Evolutionary conservation across 2,888 invertebrate genomes (phyloP).

Genomic region (Nomada ferruginata): DNA sequence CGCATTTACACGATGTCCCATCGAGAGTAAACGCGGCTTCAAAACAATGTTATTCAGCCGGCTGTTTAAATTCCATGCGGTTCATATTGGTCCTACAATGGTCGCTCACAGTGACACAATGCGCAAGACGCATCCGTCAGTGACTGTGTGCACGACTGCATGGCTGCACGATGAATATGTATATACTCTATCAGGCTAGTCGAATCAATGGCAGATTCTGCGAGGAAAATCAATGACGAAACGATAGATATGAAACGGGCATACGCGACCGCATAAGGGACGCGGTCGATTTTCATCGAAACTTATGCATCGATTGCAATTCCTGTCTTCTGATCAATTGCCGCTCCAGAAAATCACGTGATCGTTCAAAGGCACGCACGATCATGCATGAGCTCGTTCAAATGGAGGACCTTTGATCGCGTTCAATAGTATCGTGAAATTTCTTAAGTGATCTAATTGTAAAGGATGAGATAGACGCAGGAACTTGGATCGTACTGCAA

Average conservation of each 20-base stretch:
- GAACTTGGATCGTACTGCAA: background rate
- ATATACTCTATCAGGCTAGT: conserved; percentile 13
- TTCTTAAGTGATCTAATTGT: conserved; percentile 43
- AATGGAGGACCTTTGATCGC: conserved; percentile 30
- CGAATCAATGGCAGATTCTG: conserved; percentile 30
- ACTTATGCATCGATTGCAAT: background rate
- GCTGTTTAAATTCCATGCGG: conserved; percentile 59
- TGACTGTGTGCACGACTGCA: conserved; percentile 24
- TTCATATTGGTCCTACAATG: conserved; percentile 55
- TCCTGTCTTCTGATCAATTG: background rate
- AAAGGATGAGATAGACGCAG: conserved; percentile 29
- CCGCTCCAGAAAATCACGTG: background rate
- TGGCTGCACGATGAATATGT: background rate
- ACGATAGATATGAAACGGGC: background rate
- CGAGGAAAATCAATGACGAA: conserved; percentile 46
- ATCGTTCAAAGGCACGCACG: background rate
- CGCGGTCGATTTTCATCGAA: background rate
- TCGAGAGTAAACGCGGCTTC: conserved; percentile 28
- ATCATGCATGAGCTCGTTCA: conserved; percentile 9
- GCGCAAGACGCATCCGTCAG: conserved; percentile 34
- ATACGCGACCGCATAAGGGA: too few species aligned
- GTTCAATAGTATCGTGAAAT: conserved; percentile 38
- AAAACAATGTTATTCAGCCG: conserved; percentile 59
- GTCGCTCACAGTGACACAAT: conserved; percentile 48
- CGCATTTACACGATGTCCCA: conserved; percentile 11